Evolutionary conservation across 53 echinoderm and acorn worm species (phyloP), one percentile per base, ranked within the genome.

Genomic region (Mesocentrotus franciscanus): DNA sequence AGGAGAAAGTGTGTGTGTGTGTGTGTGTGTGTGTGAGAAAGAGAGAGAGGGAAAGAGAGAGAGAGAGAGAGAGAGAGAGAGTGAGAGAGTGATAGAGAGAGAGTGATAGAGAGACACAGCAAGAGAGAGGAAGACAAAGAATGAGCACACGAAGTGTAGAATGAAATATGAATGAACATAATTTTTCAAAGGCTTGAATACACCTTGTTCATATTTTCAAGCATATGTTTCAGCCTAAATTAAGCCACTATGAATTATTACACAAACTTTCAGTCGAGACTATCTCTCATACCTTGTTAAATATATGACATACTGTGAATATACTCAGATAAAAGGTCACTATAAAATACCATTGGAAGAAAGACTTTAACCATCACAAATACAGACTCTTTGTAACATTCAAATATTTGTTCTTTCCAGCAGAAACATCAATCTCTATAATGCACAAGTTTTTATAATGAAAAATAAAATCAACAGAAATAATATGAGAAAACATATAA

Each of bases 241-340:
- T 87, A 58, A 87, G 57, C 57, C 87, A 85, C 58, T 85, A 57
- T 85, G n/a, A n/a, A 58, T 58, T 13, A 57, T 36, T 14, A 58
- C 27, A 57, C 29, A 58, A 6, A 58, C 13, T 5, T 84, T 58
- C 10, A 87, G 56, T 58, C n/a, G 7, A 87, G 57, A n/a, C 4
- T 10, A 20, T 42, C 20, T 87, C 29, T 13, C 87, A 87, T 87
- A 57, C 87, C 87, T 4, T 59, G 87, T 87, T 58, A n/a, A 87
- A 58, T 87, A 79, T 34, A 78, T 16, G 35, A 78, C 32, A 78
- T 34, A 78, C 34, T 34, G 16, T 78, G 78, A 85, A 85, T 85
- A 85, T 85, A 57, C 17, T 57, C 87, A 57, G 87, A 87, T 87
- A 87, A 58, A 87, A 87, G 87, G 87, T 87, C 87, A 87, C 87